Evolutionary conservation across 1,140 invertebrate genomes (phyloP), one percentile per base, ranked within the genome.

Genomic region (Drosophila kikkawai): DNA sequence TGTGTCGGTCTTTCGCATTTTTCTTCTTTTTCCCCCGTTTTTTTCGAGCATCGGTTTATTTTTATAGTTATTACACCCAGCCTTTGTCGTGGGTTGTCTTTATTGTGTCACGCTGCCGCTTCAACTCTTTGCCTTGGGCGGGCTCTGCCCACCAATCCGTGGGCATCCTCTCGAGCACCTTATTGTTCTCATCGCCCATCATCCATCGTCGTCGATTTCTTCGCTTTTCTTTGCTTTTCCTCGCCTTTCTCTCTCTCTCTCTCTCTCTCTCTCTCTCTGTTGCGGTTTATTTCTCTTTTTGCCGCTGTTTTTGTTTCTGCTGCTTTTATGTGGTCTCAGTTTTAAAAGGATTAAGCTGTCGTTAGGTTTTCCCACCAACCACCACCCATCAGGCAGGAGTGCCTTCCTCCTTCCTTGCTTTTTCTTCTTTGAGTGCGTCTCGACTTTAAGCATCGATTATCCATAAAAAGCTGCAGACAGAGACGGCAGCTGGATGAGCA

Each of bases 261-360:
- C 11, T 12, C 41, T 7, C 13, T 19, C 22, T 22, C 11, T 12
- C 48, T 44, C 15, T 47, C 50, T 48, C 50, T 51, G 34, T 9
- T 64, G 57, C 57, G 74, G 48, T 83, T 55, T 79, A 55, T 48
- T 73, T 79, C 65, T 57, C 48, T 73, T 60, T 75, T 45, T 70
- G 77, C 51, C 53, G 39, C 50, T 45, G 55, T 66, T 60, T 63
- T 53, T 65, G 81, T 55, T 65, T 51, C 47, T 73, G 55, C 63
- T 37, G 75, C 81, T 77, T 84, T 84, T 84, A 84, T 84, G 81
- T 85, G 81, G 81, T 81, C 81, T 85, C 81, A 85, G 81, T 84
- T 84, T 84, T 84, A 84, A 84, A 84, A 85, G 81, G 81, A 84
- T 84, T 84, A 84, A 85, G 81, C 81, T 84, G 82, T 85, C 82